Evolutionary conservation across 2,888 invertebrate species (phyloP).

Genomic region (Copidosoma aretas): DNA sequence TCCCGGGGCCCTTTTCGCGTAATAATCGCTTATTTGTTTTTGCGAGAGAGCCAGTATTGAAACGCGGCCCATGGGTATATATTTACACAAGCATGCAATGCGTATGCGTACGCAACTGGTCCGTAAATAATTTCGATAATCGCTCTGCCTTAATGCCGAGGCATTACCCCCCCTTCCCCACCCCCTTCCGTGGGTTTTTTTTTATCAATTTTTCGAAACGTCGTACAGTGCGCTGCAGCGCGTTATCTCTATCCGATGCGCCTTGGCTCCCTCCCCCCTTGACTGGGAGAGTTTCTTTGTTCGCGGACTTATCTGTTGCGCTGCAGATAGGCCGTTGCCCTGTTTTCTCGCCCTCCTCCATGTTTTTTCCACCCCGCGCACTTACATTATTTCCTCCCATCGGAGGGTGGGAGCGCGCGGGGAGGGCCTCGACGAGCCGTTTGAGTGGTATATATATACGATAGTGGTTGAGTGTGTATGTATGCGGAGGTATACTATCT

Average conservation of each 20-base stretch:
- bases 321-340: slow-evolving; percentile 21
- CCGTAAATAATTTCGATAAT: slow-evolving; percentile 37
- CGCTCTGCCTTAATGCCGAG: slow-evolving; percentile 9
- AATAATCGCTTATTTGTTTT: slow-evolving; percentile 16
- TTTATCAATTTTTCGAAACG: no score
- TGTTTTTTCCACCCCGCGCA: not conserved
- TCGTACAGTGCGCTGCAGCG: slow-evolving; percentile 1
- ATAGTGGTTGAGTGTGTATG: not conserved
- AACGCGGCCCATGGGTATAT: slow-evolving; percentile 2
- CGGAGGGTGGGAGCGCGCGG: no score
- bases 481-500: not conserved
- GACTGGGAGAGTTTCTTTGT: slow-evolving; percentile 28
- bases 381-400: not conserved
- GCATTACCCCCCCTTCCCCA: slow-evolving; percentile 25
- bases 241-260: not conserved
- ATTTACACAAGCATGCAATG: no score
- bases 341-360: not conserved
- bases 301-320: slow-evolving; percentile 23
- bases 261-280: not conserved
- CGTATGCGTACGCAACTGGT: not conserved
- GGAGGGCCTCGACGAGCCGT: no score
- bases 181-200: no score
- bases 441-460: no score
- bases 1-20: not conserved
- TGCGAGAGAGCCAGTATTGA: slow-evolving; percentile 4